Evolutionary conservation across 2,888 invertebrate genomes (phyloP), one percentile per base, ranked within the genome.

Genomic region (Alcis repandata): DNA sequence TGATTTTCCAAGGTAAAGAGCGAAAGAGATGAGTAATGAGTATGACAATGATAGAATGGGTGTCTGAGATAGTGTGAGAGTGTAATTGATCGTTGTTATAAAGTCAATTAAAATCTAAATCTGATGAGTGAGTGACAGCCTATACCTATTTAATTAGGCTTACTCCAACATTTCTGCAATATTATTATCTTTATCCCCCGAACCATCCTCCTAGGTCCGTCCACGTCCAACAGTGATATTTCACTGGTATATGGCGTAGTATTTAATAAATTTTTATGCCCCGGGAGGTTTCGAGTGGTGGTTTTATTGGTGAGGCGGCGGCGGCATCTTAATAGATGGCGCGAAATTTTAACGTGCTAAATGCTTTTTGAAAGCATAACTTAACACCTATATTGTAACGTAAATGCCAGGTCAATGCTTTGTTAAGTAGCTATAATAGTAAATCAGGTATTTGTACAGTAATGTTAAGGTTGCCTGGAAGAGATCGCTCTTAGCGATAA

Each of bases 251-350:
- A 69, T 66, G 69, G 62, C 64, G 69, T 63, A 69, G 72, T 69
- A 70, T 72, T 72, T 72, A 70, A 68, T 66, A 66, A 66, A 68
- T 72, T 72, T 72, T 69, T 70, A 70, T 68, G 67, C 68, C 59
- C 45, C 40, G 57, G 59, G 57, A 32, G 60, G 52, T 60, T 66
- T 46, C 45, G 46, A 61, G 41, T 51, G 59, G n/a, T 19, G 54
- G 51, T 36, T 53, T 61, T 66, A 66, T 60, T 46, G 65, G 51
- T 20, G 51, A 19, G 48, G 57, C 41, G 46, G 58, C 49, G 45
- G 51, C 60, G 38, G 57, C 57, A 66, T 66, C 65, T 58, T 60
- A 57, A 66, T 66, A 60, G 15, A 59, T 59, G 63, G 58, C 40
- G 56, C 22, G 33, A 49, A 38, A 48, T 54, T 61, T 53, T 38